phyloP scores from a whole-genome alignment of 2,113 vertebrate species.

The Rhineura floridana region DNA sequence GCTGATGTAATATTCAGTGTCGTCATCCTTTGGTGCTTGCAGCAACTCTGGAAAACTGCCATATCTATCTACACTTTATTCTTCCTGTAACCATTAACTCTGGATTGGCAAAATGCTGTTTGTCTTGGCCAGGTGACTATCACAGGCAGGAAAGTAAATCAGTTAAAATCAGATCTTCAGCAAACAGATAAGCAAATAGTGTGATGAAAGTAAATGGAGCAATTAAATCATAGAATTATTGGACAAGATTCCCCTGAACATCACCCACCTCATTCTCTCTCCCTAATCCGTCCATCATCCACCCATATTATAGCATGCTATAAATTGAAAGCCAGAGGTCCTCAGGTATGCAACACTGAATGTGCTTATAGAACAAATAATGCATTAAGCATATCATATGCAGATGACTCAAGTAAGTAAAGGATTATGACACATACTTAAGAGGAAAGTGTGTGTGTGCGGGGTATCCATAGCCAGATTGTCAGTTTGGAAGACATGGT shows the following conservation, averaged over 20 bases:
- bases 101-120: constrained; percentile 9
- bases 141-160: background rate
- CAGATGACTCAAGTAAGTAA: background rate
- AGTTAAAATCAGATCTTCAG: constrained; percentile 38
- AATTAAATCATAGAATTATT: background rate
- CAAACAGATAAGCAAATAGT: constrained; percentile 6
- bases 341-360: background rate
- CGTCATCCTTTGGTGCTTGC: constrained; percentile 46
- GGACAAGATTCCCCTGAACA: background rate
- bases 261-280: background rate
- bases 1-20: constrained; percentile 35
- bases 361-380: background rate
- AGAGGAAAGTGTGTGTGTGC: background rate
- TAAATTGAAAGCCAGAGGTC: background rate
- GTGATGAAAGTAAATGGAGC: background rate
- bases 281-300: background rate
- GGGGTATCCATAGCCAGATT: background rate
- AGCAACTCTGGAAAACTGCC: constrained; percentile 50
- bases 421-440: background rate
- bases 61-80: constrained; percentile 46
- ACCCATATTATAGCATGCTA: background rate
- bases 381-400: background rate
- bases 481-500: too few species aligned
- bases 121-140: constrained; percentile 21
- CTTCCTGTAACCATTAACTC: constrained; percentile 40